phyloP scores from a whole-genome alignment of 2,888 invertebrate genomes.

The Dinocampus coccinellae region DNA sequence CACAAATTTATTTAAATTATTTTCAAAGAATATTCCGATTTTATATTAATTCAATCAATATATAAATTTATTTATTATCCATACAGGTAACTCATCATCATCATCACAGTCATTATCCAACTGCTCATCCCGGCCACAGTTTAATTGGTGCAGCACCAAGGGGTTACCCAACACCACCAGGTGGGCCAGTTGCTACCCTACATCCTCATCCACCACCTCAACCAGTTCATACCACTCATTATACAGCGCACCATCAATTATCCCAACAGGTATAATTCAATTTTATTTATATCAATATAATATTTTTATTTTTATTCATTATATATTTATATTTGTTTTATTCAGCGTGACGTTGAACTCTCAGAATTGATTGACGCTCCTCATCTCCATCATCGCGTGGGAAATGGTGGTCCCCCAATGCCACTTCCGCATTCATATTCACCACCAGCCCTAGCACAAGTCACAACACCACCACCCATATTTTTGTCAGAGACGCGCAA shows the following conservation, averaged over 20 bases:
- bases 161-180: conserved; percentile 62
- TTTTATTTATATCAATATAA: background rate
- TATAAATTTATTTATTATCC: conserved; percentile 26
- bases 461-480: conserved; percentile 71
- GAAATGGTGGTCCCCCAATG: conserved; percentile 65
- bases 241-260: conserved; percentile 63
- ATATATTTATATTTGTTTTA: background rate
- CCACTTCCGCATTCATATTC: conserved; percentile 69
- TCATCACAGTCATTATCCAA: conserved; percentile 61
- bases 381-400: conserved; percentile 68
- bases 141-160: conserved; percentile 62
- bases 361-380: conserved; percentile 61
- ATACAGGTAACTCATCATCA: conserved; percentile 60
- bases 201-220: conserved; percentile 59
- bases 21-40: background rate
- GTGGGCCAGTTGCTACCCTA: conserved; percentile 61
- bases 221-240: conserved; percentile 63
- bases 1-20: conserved; percentile 3
- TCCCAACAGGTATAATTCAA: conserved; percentile 61
- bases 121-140: conserved; percentile 61
- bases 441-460: conserved; percentile 70
- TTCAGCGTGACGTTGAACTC: conserved; percentile 62
- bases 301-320: background rate
- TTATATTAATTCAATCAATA: background rate
- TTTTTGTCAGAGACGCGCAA: conserved; percentile 68